Base-by-base conservation (phyloP, 2,888 invertebrate genomes). In the Apamea monoglypha region DNA sequence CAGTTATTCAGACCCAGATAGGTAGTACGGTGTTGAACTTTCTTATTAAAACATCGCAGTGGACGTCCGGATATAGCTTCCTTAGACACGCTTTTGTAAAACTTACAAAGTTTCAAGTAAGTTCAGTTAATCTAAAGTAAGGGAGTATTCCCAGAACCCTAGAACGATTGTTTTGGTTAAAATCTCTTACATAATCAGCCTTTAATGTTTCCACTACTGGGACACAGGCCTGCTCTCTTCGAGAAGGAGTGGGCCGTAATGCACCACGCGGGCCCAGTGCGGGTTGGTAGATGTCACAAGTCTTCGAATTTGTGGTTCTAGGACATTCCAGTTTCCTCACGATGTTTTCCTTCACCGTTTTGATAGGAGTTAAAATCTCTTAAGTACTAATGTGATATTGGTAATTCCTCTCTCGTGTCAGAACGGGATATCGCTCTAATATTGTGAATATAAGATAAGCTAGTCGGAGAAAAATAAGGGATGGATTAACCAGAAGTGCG, bases 81-180 rank as follows among this genome's bases (percentile, higher is more conserved):
- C 14, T 59, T 14, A 59, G 5, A 1, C n/a, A 59, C 59, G 12
- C 14, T n/a, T n/a, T 56, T 59, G 29, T 29, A 16, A 29, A 61
- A 61, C 16, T 61, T 61, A 6, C 29, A 16, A 61, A 16, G 29
- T 61, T 61, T 61, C 29, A 61, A 47, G 56, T 80, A 75, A 80
- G 56, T 75, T 80, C 36, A 61, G 40, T 76, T 82, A 0, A 29
- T 8, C 8, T 2, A 21, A 29, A 32, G 0, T 14, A n/a, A 50
- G 14, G 21, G 12, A 61, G 2, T 0, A 2, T 40, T 53, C 7
- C 10, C 6, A 29, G 29, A 44, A 73, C 50, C 1, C 29, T 21
- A n/a, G 29, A 69, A 29, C 7, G 7, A 69, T 29, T 21, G 47
- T 21, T 14, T 47, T 47, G 47, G 14, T n/a, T 12, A n/a, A 5